phyloP scores from a whole-genome alignment of 2,888 invertebrate genomes.

The Polydrusus cervinus region DNA sequence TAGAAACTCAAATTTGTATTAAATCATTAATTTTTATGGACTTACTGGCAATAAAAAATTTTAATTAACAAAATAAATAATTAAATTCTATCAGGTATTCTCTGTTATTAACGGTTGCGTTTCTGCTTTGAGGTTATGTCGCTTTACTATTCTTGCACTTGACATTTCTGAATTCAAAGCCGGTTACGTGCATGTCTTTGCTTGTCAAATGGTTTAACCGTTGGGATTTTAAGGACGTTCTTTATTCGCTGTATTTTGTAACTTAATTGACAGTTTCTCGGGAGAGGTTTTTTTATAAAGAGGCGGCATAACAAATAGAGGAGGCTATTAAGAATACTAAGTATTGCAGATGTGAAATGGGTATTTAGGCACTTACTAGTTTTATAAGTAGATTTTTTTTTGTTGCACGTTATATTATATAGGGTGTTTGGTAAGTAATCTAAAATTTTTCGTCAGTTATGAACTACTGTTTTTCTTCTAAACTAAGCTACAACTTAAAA shows the following conservation, averaged over 20 bases:
- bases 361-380: no score
- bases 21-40: background rate
- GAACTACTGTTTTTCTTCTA: no score
- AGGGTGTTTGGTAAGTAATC: no score
- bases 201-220: constrained; percentile 18
- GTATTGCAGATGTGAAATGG: no score
- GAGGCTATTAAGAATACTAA: no score
- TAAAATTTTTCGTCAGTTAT: no score
- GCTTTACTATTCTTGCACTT: constrained; percentile 55
- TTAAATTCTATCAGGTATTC: background rate
- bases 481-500: no score
- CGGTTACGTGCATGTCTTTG: constrained; percentile 37
- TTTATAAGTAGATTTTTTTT: no score
- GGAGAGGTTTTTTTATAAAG: background rate
- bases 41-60: background rate
- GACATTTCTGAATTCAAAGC: constrained; percentile 52
- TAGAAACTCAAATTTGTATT: no score
- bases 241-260: constrained; percentile 25
- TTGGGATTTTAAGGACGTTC: constrained; percentile 23
- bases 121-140: constrained; percentile 53
- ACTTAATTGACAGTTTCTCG: constrained; percentile 2
- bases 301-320: background rate
- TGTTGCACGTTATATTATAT: no score
- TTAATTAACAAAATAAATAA: background rate
- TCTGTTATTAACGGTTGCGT: constrained; percentile 16